These are phyloP conservation scores for Sebastes aleutianus DNA, from an alignment of 2,797 vertebrate genomes.

Conservation along the genomic window DNA sequence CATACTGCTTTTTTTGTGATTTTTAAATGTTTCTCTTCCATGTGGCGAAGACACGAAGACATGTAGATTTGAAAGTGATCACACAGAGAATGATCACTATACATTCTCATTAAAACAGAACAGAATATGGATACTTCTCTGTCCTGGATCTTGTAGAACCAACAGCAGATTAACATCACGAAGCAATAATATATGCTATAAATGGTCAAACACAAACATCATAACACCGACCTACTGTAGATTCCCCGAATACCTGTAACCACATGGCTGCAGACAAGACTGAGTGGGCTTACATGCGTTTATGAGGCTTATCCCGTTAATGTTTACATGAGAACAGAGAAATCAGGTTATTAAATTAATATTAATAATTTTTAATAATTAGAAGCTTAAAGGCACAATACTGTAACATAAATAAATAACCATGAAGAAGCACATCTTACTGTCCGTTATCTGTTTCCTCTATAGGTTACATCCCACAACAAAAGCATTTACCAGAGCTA, in stretches of 20 bases:
- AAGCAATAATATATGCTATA: too few species aligned
- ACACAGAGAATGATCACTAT: background rate
- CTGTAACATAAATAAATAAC: accelerated
- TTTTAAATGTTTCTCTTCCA: background rate
- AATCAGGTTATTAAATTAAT: too few species aligned
- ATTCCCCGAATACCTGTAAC: too few species aligned
- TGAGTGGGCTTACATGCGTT: too few species aligned
- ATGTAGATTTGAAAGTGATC: background rate
- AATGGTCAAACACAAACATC: too few species aligned
- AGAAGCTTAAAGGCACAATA: background rate
- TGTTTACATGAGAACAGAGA: too few species aligned
- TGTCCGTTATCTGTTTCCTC: background rate
- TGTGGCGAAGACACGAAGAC: background rate
- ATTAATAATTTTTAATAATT: background rate
- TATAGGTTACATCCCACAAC: background rate
- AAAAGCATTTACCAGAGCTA: background rate
- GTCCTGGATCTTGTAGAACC: background rate
- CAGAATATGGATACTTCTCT: background rate
- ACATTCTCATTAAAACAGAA: background rate
- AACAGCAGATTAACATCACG: background rate
- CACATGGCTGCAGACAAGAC: too few species aligned
- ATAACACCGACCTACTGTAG: too few species aligned
- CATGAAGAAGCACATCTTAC: background rate
- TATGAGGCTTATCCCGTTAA: too few species aligned
- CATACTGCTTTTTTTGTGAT: background rate